Percentiles rank a stretch among this genome's conserved stretches.
Evolutionary conservation across 2,797 vertebrate species (phyloP).

Genomic region (Sebastolobus alascanus): DNA sequence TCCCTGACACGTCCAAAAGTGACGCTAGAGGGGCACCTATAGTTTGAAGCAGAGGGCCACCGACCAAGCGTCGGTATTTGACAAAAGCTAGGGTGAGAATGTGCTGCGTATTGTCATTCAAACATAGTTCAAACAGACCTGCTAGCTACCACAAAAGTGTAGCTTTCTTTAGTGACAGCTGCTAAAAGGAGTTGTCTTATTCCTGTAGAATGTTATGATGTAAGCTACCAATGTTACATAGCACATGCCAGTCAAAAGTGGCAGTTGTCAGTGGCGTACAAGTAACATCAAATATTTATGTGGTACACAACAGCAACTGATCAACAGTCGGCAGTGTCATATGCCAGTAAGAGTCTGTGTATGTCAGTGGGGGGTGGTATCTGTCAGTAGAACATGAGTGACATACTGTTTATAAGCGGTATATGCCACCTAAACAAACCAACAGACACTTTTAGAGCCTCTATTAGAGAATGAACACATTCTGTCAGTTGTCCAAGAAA

Average conservation of each 20-base stretch:
- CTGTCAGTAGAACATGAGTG: not conserved
- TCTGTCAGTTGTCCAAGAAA: not conserved
- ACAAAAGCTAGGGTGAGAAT: too few species aligned
- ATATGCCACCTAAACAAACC: not conserved
- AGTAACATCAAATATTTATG: too few species aligned
- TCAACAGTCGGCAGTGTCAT: not conserved
- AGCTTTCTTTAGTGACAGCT: too few species aligned
- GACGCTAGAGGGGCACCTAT: too few species aligned
- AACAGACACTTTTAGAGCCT: not conserved
- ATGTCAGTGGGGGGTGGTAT: not conserved
- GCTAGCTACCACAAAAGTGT: too few species aligned
- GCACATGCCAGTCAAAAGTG: not conserved
- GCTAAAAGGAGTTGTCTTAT: too few species aligned
- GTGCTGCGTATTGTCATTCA: too few species aligned
- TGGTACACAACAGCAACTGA: not conserved
- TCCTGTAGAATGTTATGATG: too few species aligned
- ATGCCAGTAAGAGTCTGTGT: not conserved
- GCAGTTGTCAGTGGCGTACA: not conserved
- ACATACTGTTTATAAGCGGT: not conserved
- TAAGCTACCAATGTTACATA: not conserved
- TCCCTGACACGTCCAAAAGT: too few species aligned
- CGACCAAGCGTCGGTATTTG: too few species aligned
- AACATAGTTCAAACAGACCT: too few species aligned
- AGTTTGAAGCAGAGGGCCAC: too few species aligned
- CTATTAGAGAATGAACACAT: not conserved